Base-by-base conservation (phyloP, 2,113 vertebrate genomes). In the Lophura nycthemera region DNA sequence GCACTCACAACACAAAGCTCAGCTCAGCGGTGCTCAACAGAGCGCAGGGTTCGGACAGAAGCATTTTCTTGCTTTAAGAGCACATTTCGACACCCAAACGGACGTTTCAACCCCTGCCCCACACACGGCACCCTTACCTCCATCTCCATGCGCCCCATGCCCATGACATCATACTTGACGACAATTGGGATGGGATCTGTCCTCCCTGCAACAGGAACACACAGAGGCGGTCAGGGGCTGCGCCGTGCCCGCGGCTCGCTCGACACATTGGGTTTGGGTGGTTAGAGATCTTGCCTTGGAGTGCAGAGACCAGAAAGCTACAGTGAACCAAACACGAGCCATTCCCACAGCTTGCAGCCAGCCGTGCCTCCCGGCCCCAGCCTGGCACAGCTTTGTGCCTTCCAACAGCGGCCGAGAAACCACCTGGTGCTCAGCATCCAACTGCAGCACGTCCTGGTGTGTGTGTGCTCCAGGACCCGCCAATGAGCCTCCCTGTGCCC, bases 291-390 rank as follows among this genome's bases (percentile, higher is more conserved):
- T 99, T 99, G 99, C 98, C 99, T 99, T 99, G 98, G 98, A 99
- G 99, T 99, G 99, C 99, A 99, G 98, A 99, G 99, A 99, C 99
- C 99, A 99, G 99, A 99, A 99, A 99, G 99, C 99, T 99, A 99
- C 99, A 99, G 99, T 99, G 99, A 99, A 99, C 98, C 99, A 99
- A 99, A 99, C 98, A 98, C 97, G 94, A 99, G 99, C 98, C 98
- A 99, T 99, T 99, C 99, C 99, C 99, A 99, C 99, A 99, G 99
- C 99, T 99, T 99, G 98, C 98, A 93, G 82, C 70, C 95, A 84
- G 97, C 77, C 64, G 63, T 50, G 67, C 88, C 13, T 57, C 92
- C 70, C 56, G 45, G 79, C 86, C 95, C 91, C 92, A 64, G 80
- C 76, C 69, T 14, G 11, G 70, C 40, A 64, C 57, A 63, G 78